Evolutionary conservation across 2,888 invertebrate species (phyloP).

Genomic region (Macrophya annulata): DNA sequence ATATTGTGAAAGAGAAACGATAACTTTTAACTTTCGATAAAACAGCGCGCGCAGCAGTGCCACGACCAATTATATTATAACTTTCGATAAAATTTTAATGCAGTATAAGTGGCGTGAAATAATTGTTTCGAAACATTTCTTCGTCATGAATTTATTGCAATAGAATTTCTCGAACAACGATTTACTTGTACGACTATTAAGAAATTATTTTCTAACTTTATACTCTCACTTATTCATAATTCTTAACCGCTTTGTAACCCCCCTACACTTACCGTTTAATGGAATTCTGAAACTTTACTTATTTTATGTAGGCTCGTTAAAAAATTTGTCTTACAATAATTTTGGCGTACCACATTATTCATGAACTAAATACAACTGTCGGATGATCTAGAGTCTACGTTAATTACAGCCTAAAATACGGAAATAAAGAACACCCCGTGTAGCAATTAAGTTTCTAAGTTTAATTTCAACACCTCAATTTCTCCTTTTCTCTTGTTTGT

Average conservation of each 20-base stretch:
- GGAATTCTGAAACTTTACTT: neutral
- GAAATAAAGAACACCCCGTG: neutral
- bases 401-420: neutral
- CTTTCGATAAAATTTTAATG: constrained; percentile 28
- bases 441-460: neutral
- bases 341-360: neutral
- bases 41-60: neutral
- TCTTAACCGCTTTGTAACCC: neutral
- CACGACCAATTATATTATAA: constrained; percentile 41
- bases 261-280: neutral
- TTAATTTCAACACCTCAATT: neutral
- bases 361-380: neutral
- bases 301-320: neutral
- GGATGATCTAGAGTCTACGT: neutral
- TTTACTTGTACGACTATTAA: neutral
- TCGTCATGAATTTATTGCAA: neutral
- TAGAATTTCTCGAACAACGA: constrained; percentile 18
- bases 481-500: neutral
- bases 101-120: constrained; percentile 18
- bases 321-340: neutral
- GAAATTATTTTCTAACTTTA: constrained; percentile 13
- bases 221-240: constrained; percentile 11
- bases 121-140: constrained; percentile 33
- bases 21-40: constrained; percentile 51
- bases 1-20: neutral